Base-by-base conservation (phyloP, 2,113 vertebrate species). In the Lepisosteus osseus region DNA sequence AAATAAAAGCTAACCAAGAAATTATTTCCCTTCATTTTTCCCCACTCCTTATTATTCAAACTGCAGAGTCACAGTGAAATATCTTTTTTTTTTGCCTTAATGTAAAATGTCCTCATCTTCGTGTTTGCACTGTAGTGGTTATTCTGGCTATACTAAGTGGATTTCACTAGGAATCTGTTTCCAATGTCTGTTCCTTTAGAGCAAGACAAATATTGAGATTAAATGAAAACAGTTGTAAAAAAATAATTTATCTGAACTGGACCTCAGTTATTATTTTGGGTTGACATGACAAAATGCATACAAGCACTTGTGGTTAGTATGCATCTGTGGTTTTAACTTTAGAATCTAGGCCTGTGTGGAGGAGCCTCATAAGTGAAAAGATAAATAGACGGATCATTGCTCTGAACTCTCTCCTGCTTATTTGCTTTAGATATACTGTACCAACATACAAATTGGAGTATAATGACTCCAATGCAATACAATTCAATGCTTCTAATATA, bases 221-320 rank as follows among this genome's bases (percentile, higher is more conserved):
- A 79, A 83, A 84, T 74, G 75, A 86, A 86, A 89, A 89, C 83
- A 86, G 72, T 80, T 76, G 74, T 79, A 83, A 82, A 76, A 74
- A 68, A 54, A 72, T 85, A 79, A 79, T 89, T 87, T 88, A 75
- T 84, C 81, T 81, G 74, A 79, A 83, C 87, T 79, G 74, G 72
- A 82, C 72, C 74, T 84, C 74, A 78, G 73, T 70, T 82, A 86
- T 73, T 71, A 67, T 67, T 76, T 84, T 85, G 83, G 82, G 69
- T 74, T 70, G 76, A n/a, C 68, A 84, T 76, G 77, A 67, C 70
- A 70, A 43, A 63, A 76, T 78, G 84, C 77, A 79, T 76, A 57
- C 74, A 76, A 89, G 83, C 77, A 67, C 75, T 17, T 29, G 29
- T 29, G 29, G 29, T 29, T 29, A 29, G 29, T 29, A 29, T 29